Conservation (phyloP, 2,113 vertebrate genomes). For the Sinocyclocheilus rhinocerous region DNA sequence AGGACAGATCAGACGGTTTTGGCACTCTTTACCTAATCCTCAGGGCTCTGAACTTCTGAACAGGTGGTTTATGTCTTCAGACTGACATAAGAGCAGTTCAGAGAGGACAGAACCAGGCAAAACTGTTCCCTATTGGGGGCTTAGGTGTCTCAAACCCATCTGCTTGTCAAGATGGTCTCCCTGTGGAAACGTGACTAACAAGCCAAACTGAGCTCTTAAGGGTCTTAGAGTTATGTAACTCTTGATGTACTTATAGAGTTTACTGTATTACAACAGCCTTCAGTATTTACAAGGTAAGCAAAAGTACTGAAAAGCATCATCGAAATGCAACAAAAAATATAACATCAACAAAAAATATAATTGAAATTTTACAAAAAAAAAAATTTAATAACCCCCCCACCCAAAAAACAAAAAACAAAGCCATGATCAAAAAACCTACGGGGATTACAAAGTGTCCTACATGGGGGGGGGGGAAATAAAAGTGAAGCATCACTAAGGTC, state of each 20-base stretch:
- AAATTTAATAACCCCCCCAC: no score
- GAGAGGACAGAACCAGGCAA: constrained; percentile 5
- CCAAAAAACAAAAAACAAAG: no score
- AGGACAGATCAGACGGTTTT: neutral
- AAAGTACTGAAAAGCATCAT: neutral
- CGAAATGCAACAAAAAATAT: neutral
- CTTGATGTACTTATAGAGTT: neutral
- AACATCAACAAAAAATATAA: neutral
- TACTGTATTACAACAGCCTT: neutral
- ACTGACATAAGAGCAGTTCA: constrained; percentile 9
- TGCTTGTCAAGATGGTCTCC: constrained; percentile 37
- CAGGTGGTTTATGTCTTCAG: constrained; percentile 38
- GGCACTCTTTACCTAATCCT: neutral
- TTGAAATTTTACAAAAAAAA: neutral
- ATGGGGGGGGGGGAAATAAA: no score
- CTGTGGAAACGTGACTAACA: no score
- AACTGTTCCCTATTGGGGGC: constrained; percentile 20
- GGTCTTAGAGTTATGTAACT: constrained; percentile 3
- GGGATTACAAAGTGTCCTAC: no score
- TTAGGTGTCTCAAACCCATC: constrained; percentile 36
- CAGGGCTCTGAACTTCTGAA: constrained; percentile 1
- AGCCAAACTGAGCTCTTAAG: neutral
- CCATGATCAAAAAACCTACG: no score
- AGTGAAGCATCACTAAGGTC: no score
- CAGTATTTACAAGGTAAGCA: neutral